Percentiles rank a stretch among this genome's conserved stretches.
These are phyloP conservation scores for Dexiosoma caninum DNA, from an alignment of 2,888 invertebrate species.

Conservation along the genomic window DNA sequence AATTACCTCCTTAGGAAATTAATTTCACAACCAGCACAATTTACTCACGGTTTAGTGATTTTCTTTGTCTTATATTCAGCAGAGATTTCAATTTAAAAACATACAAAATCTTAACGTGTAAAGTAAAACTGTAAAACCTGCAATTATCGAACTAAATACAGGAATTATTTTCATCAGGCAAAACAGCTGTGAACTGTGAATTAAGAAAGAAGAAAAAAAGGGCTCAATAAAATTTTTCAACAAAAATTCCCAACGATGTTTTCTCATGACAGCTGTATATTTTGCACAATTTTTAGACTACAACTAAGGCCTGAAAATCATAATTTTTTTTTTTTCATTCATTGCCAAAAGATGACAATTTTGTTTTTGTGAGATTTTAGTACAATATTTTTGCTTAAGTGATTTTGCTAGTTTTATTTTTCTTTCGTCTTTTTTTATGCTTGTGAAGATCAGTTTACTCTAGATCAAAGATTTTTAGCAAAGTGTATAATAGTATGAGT, in stretches of 20 bases:
- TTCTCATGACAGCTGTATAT: slow-evolving; percentile 54
- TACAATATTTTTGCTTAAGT: slow-evolving; percentile 35
- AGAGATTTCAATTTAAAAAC: slow-evolving; percentile 27
- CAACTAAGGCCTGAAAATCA: slow-evolving; percentile 47
- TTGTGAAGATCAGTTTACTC: slow-evolving; percentile 56
- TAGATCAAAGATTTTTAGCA: slow-evolving; percentile 52
- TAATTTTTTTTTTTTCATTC: slow-evolving; percentile 23
- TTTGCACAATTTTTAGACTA: slow-evolving; percentile 12
- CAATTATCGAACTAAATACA: slow-evolving; percentile 44
- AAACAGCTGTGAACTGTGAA: slow-evolving; percentile 51
- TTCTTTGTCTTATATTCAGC: not conserved
- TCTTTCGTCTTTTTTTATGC: not conserved
- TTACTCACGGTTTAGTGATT: slow-evolving; percentile 31
- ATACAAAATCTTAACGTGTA: slow-evolving; percentile 37
- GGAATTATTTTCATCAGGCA: not conserved
- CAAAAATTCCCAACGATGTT: not conserved
- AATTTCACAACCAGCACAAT: slow-evolving; percentile 25
- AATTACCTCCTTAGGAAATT: slow-evolving; percentile 30
- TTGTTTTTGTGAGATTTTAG: slow-evolving; percentile 9
- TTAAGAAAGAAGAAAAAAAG: not conserved
- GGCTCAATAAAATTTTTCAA: slow-evolving; percentile 12
- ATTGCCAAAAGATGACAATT: slow-evolving; percentile 25
- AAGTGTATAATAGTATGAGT: slow-evolving; percentile 39
- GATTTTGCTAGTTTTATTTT: slow-evolving; percentile 34
- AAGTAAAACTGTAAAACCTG: slow-evolving; percentile 46